Evolutionary conservation across 2,113 vertebrate genomes (phyloP).

Genomic region (Chascanopsetta lugubris): DNA sequence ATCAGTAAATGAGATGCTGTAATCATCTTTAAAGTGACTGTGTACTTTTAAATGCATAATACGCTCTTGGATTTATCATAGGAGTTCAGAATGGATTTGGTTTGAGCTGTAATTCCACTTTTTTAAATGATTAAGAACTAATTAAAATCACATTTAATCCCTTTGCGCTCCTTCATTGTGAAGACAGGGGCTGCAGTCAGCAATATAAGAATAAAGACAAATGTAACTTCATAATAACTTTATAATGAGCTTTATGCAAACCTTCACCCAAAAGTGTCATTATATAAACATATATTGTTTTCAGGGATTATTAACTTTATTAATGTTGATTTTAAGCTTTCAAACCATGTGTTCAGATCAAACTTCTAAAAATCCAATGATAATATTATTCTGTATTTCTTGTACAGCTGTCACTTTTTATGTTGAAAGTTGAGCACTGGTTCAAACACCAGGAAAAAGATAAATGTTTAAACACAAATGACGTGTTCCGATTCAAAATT

Average conservation of each 20-base stretch:
- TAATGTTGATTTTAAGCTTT: too few relatives aligned
- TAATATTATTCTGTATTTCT: background rate
- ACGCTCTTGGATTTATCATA: background rate
- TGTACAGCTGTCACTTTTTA: background rate
- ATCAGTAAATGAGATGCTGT: background rate
- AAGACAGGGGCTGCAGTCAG: constrained; percentile 1
- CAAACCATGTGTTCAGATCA: background rate
- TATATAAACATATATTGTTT: too few relatives aligned
- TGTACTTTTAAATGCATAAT: background rate
- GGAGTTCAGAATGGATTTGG: background rate
- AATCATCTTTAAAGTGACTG: background rate
- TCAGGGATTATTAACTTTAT: background rate
- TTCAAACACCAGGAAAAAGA: background rate
- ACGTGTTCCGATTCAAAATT: background rate
- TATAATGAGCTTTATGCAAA: background rate
- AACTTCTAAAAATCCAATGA: background rate
- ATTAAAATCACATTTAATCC: constrained; percentile 1
- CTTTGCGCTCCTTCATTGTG: background rate
- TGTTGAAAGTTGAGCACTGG: background rate
- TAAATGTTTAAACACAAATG: background rate
- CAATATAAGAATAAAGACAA: background rate
- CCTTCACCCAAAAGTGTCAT: too few relatives aligned
- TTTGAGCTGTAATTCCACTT: background rate
- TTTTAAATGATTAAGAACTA: background rate
- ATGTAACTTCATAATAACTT: background rate